phyloP scores from a whole-genome alignment of 2,888 invertebrate species.

The Machimus rusticus region DNA sequence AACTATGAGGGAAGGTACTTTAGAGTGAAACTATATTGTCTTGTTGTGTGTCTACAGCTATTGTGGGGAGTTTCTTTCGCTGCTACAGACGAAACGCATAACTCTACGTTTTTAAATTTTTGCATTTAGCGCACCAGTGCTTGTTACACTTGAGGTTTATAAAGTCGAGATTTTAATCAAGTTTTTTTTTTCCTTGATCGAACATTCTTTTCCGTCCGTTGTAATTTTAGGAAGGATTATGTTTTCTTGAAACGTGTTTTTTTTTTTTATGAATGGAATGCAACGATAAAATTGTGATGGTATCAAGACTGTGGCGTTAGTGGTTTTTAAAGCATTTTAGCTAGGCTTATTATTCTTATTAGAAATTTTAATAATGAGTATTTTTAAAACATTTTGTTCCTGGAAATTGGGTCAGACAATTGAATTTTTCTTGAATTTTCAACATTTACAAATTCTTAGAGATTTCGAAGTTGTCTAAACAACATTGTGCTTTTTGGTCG shows the following conservation, averaged over 20 bases:
- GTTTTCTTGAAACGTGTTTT: background rate
- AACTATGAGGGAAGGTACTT: background rate
- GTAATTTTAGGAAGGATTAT: background rate
- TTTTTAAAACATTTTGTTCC: background rate
- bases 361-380: background rate
- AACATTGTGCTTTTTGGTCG: too few relatives aligned
- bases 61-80: constrained; percentile 4
- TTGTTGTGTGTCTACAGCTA: constrained; percentile 35
- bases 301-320: constrained; percentile 18
- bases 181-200: background rate
- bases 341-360: background rate
- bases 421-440: background rate
- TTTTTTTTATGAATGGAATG: constrained; percentile 22
- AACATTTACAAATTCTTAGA: background rate
- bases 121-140: background rate
- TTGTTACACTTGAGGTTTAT: background rate
- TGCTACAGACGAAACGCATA: background rate
- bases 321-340: constrained; percentile 15
- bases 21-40: constrained; percentile 14
- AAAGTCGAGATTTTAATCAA: background rate
- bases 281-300: constrained; percentile 25
- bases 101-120: background rate
- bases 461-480: background rate
- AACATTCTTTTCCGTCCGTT: constrained; percentile 31
- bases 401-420: background rate